Base-by-base conservation (phyloP, 2,797 vertebrate species). In the Pelodytes ibericus region DNA sequence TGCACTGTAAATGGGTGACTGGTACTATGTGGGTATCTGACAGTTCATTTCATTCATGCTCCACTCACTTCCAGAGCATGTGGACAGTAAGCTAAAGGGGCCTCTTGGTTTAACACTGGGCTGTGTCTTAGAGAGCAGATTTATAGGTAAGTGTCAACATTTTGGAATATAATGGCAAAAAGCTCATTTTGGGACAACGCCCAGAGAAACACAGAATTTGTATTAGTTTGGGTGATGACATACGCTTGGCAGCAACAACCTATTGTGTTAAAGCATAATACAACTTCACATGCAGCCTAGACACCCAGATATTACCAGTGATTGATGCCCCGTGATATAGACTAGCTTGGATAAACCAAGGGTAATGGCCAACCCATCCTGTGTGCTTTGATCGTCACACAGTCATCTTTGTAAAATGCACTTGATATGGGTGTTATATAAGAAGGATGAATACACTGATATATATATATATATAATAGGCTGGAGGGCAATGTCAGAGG, bases 11-110 rank as follows among this genome's bases (percentile, higher is more conserved):
- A 58, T 0, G 0, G 49, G 76, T 76, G 79, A 65, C 77, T 81
- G 73, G 18, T 80, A 0, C 15, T 61, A 3, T 36, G 53, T 60
- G 75, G 71, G 70, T 80, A 76, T 57, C 77, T 83, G 84, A 77
- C 82, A 81, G 72, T 74, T 71, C 77, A 11, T 75, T 74, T 80
- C 81, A 83, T 84, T 77, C 68, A 67, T 80, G 75, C 82, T 71
- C 80, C 68, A 44, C 24, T 82, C 80, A 1, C 70, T 83, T 5
- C 77, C 70, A 75, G 80, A 22, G 18, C 18, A 68, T 57, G 24
- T 13, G 24, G 61, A 18, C 33, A 24, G 33, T 6, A 33, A 13
- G 5, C 15, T 26, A 22, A n/a, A 3, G 61, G 80, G 80, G 27
- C 47, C 51, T 65, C 8, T 65, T 22, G 47, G 27, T 31, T 53